These are phyloP conservation scores for Drosophila bifasciata DNA, from an alignment of 1,140 invertebrate species.

Conservation along the genomic window DNA sequence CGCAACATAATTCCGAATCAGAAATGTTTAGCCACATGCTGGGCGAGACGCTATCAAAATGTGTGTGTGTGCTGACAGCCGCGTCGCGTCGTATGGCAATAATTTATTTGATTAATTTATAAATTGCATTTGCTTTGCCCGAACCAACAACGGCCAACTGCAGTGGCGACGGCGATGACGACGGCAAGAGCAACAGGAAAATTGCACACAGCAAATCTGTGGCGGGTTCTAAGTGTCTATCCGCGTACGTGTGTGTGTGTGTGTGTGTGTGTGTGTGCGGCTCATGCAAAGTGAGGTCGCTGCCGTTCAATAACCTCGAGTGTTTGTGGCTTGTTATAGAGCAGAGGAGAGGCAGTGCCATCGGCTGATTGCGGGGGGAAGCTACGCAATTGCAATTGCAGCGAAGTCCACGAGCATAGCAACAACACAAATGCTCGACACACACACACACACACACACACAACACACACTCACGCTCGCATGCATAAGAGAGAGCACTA, in stretches of 20 bases:
- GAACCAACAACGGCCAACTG: no score
- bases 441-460: conserved; percentile 3
- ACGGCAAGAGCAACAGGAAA: conserved; percentile 74
- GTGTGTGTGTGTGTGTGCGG: conserved; percentile 31
- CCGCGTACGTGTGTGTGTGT: conserved; percentile 6
- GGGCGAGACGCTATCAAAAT: conserved; percentile 25
- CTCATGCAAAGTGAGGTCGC: conserved; percentile 81
- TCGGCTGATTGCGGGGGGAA: conserved; percentile 33
- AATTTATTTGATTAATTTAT: conserved; percentile 82
- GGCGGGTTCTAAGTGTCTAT: conserved; percentile 29
- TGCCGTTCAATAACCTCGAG: conserved; percentile 83
- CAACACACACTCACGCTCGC: background rate
- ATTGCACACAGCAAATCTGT: conserved; percentile 60
- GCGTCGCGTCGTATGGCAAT: conserved; percentile 66
- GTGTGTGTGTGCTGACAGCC: conserved; percentile 12
- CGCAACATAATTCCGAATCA: conserved; percentile 6
- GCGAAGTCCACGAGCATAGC: conserved; percentile 56
- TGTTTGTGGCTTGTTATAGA: conserved; percentile 25
- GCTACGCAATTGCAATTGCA: conserved; percentile 73
- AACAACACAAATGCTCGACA: conserved; percentile 56
- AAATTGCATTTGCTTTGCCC: conserved; percentile 59
- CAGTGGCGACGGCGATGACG: conserved; percentile 21
- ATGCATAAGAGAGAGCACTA: conserved; percentile 28
- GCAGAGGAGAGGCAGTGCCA: no score
- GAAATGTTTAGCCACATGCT: conserved; percentile 57